Evolutionary conservation across 2,113 vertebrate genomes (phyloP).

Genomic region (Sebastes fasciatus): DNA sequence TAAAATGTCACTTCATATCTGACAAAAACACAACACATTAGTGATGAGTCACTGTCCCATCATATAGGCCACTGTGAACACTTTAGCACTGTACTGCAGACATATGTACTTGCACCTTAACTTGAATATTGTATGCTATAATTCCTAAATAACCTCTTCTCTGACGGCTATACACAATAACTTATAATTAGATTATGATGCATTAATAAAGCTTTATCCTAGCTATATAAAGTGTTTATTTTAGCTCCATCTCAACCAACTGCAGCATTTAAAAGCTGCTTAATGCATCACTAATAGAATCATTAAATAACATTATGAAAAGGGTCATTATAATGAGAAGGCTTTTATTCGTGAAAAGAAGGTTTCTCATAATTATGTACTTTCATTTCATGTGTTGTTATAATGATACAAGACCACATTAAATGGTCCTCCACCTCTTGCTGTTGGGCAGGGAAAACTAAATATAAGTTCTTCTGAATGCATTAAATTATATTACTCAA

Average conservation of each 20-base stretch:
- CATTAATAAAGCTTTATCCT: background rate
- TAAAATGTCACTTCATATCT: background rate
- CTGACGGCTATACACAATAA: background rate
- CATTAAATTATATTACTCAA: background rate
- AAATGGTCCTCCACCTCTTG: background rate
- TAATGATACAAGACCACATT: background rate
- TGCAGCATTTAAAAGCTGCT: background rate
- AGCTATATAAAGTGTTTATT: background rate
- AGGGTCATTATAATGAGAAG: background rate
- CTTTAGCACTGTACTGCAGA: background rate
- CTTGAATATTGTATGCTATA: background rate
- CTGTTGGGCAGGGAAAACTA: no score
- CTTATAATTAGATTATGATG: background rate
- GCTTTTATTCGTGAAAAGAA: background rate
- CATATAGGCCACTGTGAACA: background rate
- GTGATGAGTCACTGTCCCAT: background rate
- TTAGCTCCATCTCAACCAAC: background rate
- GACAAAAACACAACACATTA: background rate
- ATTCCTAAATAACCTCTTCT: background rate
- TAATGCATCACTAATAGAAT: background rate
- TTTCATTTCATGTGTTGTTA: background rate
- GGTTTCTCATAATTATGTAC: background rate
- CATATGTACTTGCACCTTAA: background rate
- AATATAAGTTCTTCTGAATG: background rate
- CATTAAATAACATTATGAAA: background rate